These are phyloP conservation scores for Orius insidiosus DNA, from an alignment of 1,140 invertebrate genomes.

Conservation along the genomic window DNA sequence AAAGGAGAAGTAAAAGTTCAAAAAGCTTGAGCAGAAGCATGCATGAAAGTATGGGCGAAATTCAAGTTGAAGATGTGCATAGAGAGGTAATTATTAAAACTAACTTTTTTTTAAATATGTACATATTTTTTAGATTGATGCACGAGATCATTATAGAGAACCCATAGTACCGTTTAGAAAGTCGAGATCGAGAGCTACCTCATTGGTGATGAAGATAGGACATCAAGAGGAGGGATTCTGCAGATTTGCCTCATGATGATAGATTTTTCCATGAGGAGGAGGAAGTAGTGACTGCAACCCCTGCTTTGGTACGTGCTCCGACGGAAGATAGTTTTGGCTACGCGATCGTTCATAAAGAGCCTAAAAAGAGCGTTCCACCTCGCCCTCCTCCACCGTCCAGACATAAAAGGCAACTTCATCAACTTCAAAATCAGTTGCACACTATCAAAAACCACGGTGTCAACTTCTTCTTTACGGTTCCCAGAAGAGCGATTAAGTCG, in stretches of 20 bases:
- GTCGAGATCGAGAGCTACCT: constrained; percentile 36
- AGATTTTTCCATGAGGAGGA: constrained; percentile 27
- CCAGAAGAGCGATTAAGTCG: constrained; percentile 22
- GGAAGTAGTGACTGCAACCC: constrained; percentile 24
- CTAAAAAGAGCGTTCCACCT: constrained; percentile 9
- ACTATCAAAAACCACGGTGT: constrained; percentile 18
- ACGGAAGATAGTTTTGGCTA: constrained; percentile 6
- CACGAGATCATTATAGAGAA: constrained; percentile 30
- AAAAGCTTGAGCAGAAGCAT: constrained; percentile 12
- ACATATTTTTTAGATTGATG: constrained; percentile 35
- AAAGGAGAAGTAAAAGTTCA: constrained; percentile 12
- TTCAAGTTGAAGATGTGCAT: constrained; percentile 2
- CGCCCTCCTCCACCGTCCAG: constrained; percentile 28
- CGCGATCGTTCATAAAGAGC: constrained; percentile 7
- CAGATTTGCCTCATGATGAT: constrained; percentile 25
- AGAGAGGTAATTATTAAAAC: neutral
- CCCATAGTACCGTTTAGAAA: constrained; percentile 29
- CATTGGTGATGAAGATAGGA: constrained; percentile 41
- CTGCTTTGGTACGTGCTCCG: constrained; percentile 17
- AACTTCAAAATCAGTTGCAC: constrained; percentile 8
- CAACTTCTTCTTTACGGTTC: constrained; percentile 31
- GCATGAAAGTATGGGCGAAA: neutral
- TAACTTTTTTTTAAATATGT: neutral
- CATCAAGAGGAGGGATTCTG: constrained; percentile 51
- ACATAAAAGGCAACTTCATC: constrained; percentile 19